Evolutionary conservation across 2,113 vertebrate species (phyloP), one percentile per base, ranked within the genome.

Genomic region (Pachycephala philippinensis): DNA sequence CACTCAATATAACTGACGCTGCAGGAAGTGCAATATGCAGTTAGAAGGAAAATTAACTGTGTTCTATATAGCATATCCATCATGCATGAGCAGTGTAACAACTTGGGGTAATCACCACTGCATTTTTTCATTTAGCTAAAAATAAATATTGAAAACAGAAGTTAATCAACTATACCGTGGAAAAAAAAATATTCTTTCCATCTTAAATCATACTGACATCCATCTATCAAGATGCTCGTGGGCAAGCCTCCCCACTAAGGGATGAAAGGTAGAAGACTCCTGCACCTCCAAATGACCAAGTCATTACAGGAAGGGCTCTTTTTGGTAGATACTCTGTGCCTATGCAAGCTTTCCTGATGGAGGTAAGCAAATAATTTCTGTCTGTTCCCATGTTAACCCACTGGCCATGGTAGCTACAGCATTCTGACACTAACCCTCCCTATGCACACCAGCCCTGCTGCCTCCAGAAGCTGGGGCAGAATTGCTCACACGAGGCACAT

Each of bases 21-120:
- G 60, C 79, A 61, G 75, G 94, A 95, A 96, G 75, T 54, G 30
- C 63, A 95, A 95, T 94, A 76, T 76, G 69, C 27, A 65, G 94
- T 94, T 93, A 87, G 54, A 93, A 97, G 84, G 75, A 89, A 95
- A 95, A 91, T 96, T 65, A 95, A 81, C 69, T 74, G 27, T 83
- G 74, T 83, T 95, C 63, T 89, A n/a, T 37, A 75, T 13, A 52
- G n/a, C 64, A 66, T 88, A 96, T 85, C 56, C 37, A 97, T 94
- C 61, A 81, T 54, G 44, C 4, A 3, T 5, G 15, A 70, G 26
- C 66, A 96, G 33, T 76, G 63, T 24, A 87, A 93, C 54, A 92
- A 50, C 59, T 93, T 74, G 15, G 20, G 40, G 40, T 93, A 88
- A 97, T 89, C 35, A 10, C 72, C 42, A 77, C 57, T 74, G 63